Evolutionary conservation across 1,140 invertebrate species (phyloP).

Genomic region (Drosophila obscura): DNA sequence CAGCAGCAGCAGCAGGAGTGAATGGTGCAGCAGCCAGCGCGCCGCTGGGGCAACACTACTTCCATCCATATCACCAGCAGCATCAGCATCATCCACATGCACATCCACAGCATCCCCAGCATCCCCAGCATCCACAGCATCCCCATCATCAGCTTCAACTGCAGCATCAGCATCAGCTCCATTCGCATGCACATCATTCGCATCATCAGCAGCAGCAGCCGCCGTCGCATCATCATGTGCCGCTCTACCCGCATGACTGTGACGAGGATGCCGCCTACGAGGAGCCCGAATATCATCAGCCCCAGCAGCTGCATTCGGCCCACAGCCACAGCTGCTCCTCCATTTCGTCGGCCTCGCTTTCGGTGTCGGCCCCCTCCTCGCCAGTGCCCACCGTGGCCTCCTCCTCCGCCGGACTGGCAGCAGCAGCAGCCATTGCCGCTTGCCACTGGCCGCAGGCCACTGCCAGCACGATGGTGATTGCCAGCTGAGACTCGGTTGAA

Average conservation of each 20-base stretch:
- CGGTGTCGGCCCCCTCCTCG: slow-evolving; percentile 39
- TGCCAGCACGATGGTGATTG: slow-evolving; percentile 73
- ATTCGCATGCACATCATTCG: slow-evolving; percentile 20
- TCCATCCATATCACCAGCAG: slow-evolving; percentile 68
- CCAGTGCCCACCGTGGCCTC: slow-evolving; percentile 40
- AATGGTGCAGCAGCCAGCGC: slow-evolving; percentile 22
- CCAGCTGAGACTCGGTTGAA: slow-evolving; percentile 74
- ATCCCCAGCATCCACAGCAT: slow-evolving; percentile 4
- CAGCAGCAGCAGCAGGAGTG: slow-evolving; percentile 41
- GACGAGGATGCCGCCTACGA: slow-evolving; percentile 70
- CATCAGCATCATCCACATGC: slow-evolving; percentile 44
- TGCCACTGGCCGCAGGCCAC: slow-evolving; percentile 71
- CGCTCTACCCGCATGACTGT: slow-evolving; percentile 66
- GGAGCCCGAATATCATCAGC: slow-evolving; percentile 81
- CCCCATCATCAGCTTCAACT: slow-evolving; percentile 11
- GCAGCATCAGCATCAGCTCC: slow-evolving; percentile 39
- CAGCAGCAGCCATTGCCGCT: slow-evolving; percentile 14
- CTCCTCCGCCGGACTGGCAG: not conserved
- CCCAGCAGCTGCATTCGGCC: slow-evolving; percentile 65
- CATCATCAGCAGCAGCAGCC: slow-evolving; percentile 34
- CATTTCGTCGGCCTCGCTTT: slow-evolving; percentile 51
- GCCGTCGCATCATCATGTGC: slow-evolving; percentile 28
- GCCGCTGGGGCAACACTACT: slow-evolving; percentile 45
- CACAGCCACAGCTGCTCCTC: slow-evolving; percentile 64
- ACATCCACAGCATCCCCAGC: slow-evolving; percentile 17